A percentile compares a stretch with the other conserved stretches of the same genome.
Conservation (phyloP, 2,113 vertebrate species). For the Carlito syrichta region DNA sequence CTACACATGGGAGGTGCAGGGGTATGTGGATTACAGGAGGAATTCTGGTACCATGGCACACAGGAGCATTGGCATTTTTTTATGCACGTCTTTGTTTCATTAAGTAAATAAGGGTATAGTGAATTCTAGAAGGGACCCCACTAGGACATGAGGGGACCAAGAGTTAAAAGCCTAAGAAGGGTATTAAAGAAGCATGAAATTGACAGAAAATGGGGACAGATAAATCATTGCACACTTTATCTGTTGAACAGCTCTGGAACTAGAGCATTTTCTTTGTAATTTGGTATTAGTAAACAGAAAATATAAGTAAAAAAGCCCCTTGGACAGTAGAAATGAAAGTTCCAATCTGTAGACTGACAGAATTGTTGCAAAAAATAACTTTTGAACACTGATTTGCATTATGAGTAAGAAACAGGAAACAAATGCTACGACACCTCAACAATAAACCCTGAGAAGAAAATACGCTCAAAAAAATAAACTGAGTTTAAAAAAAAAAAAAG, state of each 20-base stretch:
- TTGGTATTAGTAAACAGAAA: not conserved
- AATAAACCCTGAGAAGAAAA: not conserved
- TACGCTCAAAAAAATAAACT: not conserved
- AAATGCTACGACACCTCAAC: not conserved
- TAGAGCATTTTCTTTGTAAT: not conserved
- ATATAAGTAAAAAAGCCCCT: not conserved
- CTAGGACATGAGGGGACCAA: not conserved
- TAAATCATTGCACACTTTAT: not conserved
- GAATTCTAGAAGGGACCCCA: not conserved
- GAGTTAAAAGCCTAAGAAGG: not conserved
- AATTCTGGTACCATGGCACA: not conserved
- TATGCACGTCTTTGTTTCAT: not conserved
- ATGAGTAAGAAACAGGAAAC: not conserved
- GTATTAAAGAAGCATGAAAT: not conserved
- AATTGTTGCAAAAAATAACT: not conserved
- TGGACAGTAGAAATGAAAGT: too few relatives aligned
- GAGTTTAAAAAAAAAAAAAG: not conserved
- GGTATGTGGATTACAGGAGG: not conserved
- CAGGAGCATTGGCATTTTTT: not conserved
- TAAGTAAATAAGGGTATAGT: not conserved
- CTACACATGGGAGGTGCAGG: too few relatives aligned
- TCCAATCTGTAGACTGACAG: not conserved
- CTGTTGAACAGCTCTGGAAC: not conserved
- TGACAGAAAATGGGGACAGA: not conserved
- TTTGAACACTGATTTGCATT: not conserved